phyloP scores from a whole-genome alignment of 2,113 vertebrate species.

The Tenrec ecaudatus region DNA sequence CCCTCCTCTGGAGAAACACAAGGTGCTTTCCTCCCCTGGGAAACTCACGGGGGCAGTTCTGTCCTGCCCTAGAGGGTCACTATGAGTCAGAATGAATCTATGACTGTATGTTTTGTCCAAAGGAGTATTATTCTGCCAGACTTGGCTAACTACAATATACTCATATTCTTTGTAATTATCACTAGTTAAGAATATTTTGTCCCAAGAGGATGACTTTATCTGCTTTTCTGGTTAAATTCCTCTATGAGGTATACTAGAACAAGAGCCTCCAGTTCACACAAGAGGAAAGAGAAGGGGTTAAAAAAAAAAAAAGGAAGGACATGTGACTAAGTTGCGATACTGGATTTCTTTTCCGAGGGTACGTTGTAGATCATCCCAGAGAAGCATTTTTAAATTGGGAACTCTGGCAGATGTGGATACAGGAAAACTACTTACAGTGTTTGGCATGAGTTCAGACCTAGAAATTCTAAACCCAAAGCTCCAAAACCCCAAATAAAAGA shows the following conservation, averaged over 20 bases:
- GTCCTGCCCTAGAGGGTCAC: too few species aligned
- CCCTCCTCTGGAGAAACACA: too few species aligned
- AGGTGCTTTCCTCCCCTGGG: too few species aligned
- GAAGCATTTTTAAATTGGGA: conserved; percentile 11
- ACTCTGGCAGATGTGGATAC: conserved; percentile 5
- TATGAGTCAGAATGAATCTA: too few species aligned
- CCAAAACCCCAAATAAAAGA: conserved; percentile 33
- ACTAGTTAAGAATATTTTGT: conserved; percentile 11
- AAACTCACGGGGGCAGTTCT: too few species aligned
- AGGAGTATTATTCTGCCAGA: too few species aligned
- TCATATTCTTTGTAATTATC: background rate
- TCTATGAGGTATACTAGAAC: background rate
- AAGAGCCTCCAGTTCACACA: conserved; percentile 1
- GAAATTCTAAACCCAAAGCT: background rate
- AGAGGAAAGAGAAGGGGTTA: background rate
- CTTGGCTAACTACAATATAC: background rate
- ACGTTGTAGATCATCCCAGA: conserved; percentile 26
- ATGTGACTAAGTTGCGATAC: background rate
- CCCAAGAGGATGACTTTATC: background rate
- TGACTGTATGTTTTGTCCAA: too few species aligned
- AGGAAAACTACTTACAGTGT: conserved; percentile 40
- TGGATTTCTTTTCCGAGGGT: conserved; percentile 32
- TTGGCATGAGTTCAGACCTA: conserved; percentile 46
- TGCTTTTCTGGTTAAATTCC: background rate
- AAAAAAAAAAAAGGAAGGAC: too few species aligned